Percentiles rank a stretch among this genome's conserved stretches.
phyloP scores from a whole-genome alignment of 2,888 invertebrate species.

The Antheraea yamamai region DNA sequence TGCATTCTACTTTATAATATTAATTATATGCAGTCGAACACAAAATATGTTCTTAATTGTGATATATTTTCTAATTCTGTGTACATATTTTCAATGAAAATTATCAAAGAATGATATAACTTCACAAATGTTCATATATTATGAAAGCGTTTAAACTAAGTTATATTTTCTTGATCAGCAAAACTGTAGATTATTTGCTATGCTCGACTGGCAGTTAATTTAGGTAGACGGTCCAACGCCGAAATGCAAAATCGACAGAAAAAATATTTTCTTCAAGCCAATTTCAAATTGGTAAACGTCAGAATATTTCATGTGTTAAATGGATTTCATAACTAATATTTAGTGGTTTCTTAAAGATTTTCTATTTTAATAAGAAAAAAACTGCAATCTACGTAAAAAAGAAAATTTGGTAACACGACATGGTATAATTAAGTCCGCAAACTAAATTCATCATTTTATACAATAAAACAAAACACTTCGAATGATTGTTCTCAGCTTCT shows the following conservation, averaged over 20 bases:
- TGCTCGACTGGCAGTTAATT: background rate
- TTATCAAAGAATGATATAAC: background rate
- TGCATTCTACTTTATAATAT: too few species aligned
- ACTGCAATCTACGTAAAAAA: background rate
- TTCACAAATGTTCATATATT: background rate
- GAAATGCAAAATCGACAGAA: background rate
- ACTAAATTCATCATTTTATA: too few species aligned
- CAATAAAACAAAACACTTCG: too few species aligned
- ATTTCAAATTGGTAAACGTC: background rate
- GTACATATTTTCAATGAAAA: too few species aligned
- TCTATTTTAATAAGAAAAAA: background rate
- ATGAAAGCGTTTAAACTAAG: background rate
- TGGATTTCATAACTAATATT: background rate
- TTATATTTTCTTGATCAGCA: background rate
- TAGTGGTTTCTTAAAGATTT: background rate
- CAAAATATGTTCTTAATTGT: too few species aligned
- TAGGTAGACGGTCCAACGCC: conserved; percentile 5
- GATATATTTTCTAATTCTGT: too few species aligned
- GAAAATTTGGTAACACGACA: background rate
- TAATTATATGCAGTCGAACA: too few species aligned
- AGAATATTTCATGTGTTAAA: background rate
- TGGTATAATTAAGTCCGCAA: too few species aligned
- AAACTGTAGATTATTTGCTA: background rate
- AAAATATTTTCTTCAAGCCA: background rate
- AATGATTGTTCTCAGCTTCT: too few species aligned